These are phyloP conservation scores for Darevskia mixta DNA, from an alignment of 2,797 vertebrate genomes.

Conservation along the genomic window DNA sequence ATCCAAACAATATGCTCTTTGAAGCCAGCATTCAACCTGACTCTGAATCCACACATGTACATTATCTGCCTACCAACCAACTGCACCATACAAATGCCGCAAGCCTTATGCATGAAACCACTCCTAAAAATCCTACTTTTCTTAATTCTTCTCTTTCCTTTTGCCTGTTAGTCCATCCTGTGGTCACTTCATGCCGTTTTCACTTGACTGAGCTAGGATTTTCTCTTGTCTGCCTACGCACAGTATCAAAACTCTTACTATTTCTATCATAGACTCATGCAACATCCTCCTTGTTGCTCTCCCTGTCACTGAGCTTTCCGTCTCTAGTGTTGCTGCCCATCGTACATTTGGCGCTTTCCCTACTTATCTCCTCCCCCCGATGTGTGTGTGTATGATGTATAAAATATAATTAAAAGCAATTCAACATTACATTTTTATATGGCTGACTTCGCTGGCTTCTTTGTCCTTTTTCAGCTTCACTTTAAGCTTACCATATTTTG, in stretches of 20 bases:
- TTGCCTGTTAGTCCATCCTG: background rate
- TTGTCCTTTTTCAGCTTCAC: background rate
- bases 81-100: background rate
- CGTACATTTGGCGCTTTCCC: background rate
- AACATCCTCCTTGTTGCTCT: background rate
- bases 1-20: background rate
- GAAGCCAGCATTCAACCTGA: background rate
- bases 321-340: background rate
- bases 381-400: too few relatives aligned
- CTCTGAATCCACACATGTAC: background rate
- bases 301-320: background rate
- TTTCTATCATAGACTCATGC: background rate
- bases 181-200: background rate
- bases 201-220: background rate
- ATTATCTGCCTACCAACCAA: background rate
- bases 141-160: background rate
- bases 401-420: too few relatives aligned
- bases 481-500: background rate
- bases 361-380: too few relatives aligned
- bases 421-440: background rate
- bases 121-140: background rate
- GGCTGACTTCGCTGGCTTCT: too few relatives aligned
- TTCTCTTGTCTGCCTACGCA: background rate
- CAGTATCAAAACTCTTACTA: background rate
- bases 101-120: background rate